Base-by-base conservation (phyloP, 2,113 vertebrate species). In the Pogona vitticeps region DNA sequence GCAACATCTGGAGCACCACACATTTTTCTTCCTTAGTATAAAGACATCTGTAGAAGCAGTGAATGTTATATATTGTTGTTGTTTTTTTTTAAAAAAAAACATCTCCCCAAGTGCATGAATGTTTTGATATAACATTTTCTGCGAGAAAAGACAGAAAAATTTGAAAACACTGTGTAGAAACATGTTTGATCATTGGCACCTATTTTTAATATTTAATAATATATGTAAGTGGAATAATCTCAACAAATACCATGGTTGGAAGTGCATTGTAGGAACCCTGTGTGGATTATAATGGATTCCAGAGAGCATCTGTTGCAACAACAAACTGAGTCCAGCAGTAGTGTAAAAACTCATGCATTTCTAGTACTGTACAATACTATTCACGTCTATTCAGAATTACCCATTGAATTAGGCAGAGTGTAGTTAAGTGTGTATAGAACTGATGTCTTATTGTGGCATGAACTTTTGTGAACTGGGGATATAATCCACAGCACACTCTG, bases 171-270 rank as follows among this genome's bases (percentile, higher is more conserved):
- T 80, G 18, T 26, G 13, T 31, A 21, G n/a, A 58, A 72, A 58
- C 26, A 18, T 42, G 28, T 42, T 20, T 26, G 9, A 33, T 61
- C 70, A 26, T 18, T 52, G 92, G 82, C 80, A 42, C 78, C 92
- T 88, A 77, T 91, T 92, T 79, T 91, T 88, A 80, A 77, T 84
- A 83, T 80, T 94, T 90, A 88, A 76, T 78, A 59, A 21, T 86
- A 61, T 87, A 1, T 0, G 71, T 86, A 81, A 21, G 2, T 40
- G 86, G 89, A 92, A 77, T 89, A 88, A 88, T 90, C 90, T 67
- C 92, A 72, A 88, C 84, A 88, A 61, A n/a, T 85, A 76, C 88
- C 84, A 63, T 94, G 91, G 88, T 86, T 88, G 9, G 75, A 93
- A 77, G 63, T 8, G 4, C 91, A 31, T 61, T 70, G 31, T 77